These are phyloP conservation scores for Parnassius orleans DNA, from an alignment of 2,888 invertebrate species.

Conservation along the genomic window DNA sequence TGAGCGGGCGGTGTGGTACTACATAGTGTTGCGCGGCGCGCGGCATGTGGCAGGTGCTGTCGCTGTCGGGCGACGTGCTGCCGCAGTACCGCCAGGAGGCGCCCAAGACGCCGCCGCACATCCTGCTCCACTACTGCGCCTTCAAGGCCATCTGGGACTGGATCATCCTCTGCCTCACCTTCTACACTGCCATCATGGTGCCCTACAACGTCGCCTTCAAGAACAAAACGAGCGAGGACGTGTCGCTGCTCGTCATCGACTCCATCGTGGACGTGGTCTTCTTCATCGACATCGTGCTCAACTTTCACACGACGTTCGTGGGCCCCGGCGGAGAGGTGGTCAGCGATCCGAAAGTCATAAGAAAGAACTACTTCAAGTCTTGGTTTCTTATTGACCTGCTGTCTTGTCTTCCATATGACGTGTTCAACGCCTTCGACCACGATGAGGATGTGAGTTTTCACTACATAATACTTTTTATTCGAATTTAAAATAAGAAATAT, in stretches of 20 bases:
- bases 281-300: slow-evolving; percentile 99
- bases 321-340: slow-evolving; percentile 98
- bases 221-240: slow-evolving; percentile 98
- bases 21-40: slow-evolving; percentile 28
- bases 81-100: slow-evolving; percentile 99
- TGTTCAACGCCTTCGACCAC: slow-evolving; percentile 99
- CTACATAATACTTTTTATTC: too few relatives aligned
- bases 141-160: slow-evolving; percentile 99
- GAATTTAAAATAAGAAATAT: too few relatives aligned
- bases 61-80: slow-evolving; percentile 98
- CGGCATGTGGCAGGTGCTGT: slow-evolving; percentile 84
- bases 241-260: slow-evolving; percentile 95
- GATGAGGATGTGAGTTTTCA: slow-evolving; percentile 92
- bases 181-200: slow-evolving; percentile 99
- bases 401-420: slow-evolving; percentile 99
- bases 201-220: slow-evolving; percentile 99
- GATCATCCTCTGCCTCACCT: slow-evolving; percentile 99
- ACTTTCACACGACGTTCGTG: slow-evolving; percentile 99
- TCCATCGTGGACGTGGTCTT: slow-evolving; percentile 99
- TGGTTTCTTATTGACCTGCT: slow-evolving; percentile 99
- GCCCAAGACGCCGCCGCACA: slow-evolving; percentile 99
- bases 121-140: slow-evolving; percentile 99
- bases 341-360: slow-evolving; percentile 98
- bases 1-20: slow-evolving; percentile 22
- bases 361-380: slow-evolving; percentile 99